These are phyloP conservation scores for Tachina grossa DNA, from an alignment of 2,888 invertebrate genomes.

Conservation along the genomic window DNA sequence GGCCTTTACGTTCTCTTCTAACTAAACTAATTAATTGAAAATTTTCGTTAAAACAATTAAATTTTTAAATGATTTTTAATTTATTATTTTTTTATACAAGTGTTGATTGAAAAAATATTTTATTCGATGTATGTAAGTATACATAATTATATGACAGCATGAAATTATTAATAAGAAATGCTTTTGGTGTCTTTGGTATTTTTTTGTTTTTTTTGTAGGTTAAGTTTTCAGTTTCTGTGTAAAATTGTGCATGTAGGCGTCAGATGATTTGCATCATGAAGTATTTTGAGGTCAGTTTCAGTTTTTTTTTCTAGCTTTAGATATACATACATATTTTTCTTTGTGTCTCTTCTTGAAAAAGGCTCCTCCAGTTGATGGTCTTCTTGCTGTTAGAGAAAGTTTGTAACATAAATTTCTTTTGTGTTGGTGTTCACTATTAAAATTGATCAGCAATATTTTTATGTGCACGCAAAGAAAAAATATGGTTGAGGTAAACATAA, in stretches of 20 bases:
- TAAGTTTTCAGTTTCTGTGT: constrained; percentile 62
- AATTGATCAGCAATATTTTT: constrained; percentile 40
- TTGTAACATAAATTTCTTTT: constrained; percentile 66
- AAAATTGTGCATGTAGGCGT: constrained; percentile 76
- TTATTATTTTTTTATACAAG: too few species aligned
- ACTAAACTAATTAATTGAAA: too few species aligned
- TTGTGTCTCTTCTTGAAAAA: constrained; percentile 4
- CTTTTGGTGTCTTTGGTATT: constrained; percentile 16
- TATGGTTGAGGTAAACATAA: too few species aligned
- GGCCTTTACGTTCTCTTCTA: too few species aligned
- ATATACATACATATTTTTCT: not conserved
- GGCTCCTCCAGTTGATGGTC: constrained; percentile 42
- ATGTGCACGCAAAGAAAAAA: too few species aligned
- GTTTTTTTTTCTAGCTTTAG: constrained; percentile 50
- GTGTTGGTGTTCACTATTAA: constrained; percentile 21
- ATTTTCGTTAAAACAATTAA: too few species aligned
- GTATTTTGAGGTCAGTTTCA: constrained; percentile 68
- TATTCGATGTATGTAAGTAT: not conserved
- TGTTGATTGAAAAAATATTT: not conserved
- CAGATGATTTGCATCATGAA: constrained; percentile 74
- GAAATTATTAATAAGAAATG: not conserved
- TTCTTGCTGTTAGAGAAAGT: constrained; percentile 46
- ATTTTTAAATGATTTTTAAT: too few species aligned
- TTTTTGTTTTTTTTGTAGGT: constrained; percentile 32
- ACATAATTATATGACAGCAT: constrained; percentile 14